Percentiles rank a stretch among this genome's conserved stretches.
Conservation (phyloP, 1,140 invertebrate genomes). For the Drosophila punjabiensis region DNA sequence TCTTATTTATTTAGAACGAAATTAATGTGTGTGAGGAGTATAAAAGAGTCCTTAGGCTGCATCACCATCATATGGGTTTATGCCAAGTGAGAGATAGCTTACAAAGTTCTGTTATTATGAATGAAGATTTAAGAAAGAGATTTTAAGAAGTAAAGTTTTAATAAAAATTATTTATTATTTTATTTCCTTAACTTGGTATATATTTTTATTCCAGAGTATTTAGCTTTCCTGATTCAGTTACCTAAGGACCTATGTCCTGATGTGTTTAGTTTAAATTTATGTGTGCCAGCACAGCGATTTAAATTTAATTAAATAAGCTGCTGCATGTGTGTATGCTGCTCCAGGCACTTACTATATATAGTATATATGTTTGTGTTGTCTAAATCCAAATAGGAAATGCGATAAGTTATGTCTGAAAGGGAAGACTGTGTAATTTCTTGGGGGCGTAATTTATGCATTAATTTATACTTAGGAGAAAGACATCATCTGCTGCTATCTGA, state of each 20-base stretch:
- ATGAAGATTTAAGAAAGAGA: neutral
- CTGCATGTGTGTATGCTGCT: conserved; percentile 21
- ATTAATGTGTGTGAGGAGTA: conserved; percentile 49
- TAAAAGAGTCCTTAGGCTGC: conserved; percentile 1
- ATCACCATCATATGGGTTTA: conserved; percentile 2
- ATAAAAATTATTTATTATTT: neutral
- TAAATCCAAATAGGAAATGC: conserved; percentile 73
- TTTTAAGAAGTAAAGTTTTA: neutral
- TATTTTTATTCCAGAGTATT: conserved; percentile 5
- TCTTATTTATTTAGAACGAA: conserved; percentile 76
- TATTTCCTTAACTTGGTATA: neutral
- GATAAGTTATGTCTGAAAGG: conserved; percentile 66
- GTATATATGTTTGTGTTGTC: conserved; percentile 17
- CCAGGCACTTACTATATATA: neutral
- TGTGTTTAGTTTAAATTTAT: conserved; percentile 65
- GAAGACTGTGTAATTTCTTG: conserved; percentile 38
- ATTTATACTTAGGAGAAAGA: conserved; percentile 53
- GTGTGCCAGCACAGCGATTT: conserved; percentile 69
- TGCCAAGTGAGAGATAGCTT: neutral
- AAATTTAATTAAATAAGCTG: conserved; percentile 77
- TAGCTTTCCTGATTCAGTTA: neutral
- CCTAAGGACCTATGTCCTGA: neutral
- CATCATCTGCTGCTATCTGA: conserved; percentile 21
- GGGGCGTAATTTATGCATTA: conserved; percentile 77
- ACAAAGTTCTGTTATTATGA: neutral